Evolutionary conservation across 2,113 vertebrate genomes (phyloP).

Genomic region (Phalacrocorax pelagicus): DNA sequence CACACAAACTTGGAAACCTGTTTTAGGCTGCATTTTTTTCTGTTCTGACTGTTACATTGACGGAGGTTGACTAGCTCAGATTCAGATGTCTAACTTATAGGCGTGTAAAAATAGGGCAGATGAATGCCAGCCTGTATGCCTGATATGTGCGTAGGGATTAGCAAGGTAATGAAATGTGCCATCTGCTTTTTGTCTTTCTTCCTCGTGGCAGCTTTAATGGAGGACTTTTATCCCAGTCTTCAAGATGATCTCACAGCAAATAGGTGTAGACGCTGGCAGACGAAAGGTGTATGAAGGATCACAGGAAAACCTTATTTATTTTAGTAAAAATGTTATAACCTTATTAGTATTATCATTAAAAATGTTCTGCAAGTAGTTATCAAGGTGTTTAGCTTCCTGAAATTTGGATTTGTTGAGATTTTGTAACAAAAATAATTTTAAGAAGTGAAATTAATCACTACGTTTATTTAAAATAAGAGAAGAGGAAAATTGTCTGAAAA

Average conservation of each 20-base stretch:
- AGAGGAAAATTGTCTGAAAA: not conserved
- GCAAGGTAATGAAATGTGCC: not conserved
- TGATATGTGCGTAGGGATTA: not conserved
- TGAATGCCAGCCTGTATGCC: not conserved
- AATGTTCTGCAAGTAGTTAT: not conserved
- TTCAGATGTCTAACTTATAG: not conserved
- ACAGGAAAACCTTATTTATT: not conserved
- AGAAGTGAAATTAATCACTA: not conserved
- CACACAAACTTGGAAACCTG: not conserved
- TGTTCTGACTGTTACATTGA: not conserved
- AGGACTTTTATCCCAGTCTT: not conserved
- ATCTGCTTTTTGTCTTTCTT: constrained; percentile 6
- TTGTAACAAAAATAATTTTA: not conserved
- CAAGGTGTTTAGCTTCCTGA: not conserved
- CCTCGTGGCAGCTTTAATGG: not conserved
- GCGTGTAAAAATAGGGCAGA: not conserved
- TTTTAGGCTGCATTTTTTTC: not conserved
- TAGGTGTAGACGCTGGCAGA: not conserved
- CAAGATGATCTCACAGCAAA: not conserved
- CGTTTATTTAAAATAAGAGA: not conserved
- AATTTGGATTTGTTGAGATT: not conserved
- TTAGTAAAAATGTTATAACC: not conserved
- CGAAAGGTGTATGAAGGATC: not conserved
- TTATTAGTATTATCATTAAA: not conserved
- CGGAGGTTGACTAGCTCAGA: not conserved